Base-by-base conservation (phyloP, 2,797 vertebrate genomes). In the Nothura maculosa region DNA sequence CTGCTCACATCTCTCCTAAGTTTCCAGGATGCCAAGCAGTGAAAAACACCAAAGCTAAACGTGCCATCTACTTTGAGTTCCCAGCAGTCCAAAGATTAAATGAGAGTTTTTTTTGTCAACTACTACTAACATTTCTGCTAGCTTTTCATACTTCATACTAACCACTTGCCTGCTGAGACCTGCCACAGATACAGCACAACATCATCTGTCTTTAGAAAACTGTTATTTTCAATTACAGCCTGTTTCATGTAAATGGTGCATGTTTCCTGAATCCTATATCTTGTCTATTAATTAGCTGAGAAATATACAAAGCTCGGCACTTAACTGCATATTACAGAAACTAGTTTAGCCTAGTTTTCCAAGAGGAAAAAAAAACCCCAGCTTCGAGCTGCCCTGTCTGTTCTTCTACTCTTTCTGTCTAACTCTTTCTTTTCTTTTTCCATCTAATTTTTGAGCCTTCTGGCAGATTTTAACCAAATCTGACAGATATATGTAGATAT, bases 31-130 rank as follows among this genome's bases (percentile, higher is more conserved):
- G 58, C 69, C 61, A 92, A 60, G 16, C 14, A 89, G 16, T 72
- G 47, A 77, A 92, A 87, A 94, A 60, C 62, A 61, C 30, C 45
- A 47, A 85, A 92, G 52, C 18, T 93, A 85, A 91, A 93, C 80
- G 73, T 43, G 52, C 34, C 68, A 73, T 73, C 75, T 55, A 69
- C 58, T 96, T 48, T 55, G 40, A 67, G 54, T 72, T 89, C 64
- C 47, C 45, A 82, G 63, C 9, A 90, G 52, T 45, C 54, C 12
- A 6, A 81, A 75, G 57, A 95, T 79, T 57, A 61, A 63, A 86
- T 22, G 36, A 81, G 22, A 79, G 40, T 60, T 88, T 82, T 68
- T 68, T 77, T 90, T 43, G 77, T 28, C 1, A 2, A 77, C 57
- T 67, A 50, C 10, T 32, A 22, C 36, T 64, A 94, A 62, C 25